Conservation (phyloP, 2,113 vertebrate species). For the Sorex fumeus region DNA sequence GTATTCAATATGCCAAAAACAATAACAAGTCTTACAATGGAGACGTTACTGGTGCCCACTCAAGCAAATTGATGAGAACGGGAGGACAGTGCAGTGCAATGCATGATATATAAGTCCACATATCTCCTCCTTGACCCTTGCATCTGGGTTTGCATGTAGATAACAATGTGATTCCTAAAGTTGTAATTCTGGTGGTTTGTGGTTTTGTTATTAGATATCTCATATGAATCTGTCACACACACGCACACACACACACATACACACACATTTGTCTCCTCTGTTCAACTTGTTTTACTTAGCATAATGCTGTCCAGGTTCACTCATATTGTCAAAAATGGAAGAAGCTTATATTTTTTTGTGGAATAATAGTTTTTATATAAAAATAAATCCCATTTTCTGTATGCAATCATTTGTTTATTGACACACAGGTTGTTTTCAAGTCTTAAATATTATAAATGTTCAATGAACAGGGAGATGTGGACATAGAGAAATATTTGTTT, state of each 20-base stretch:
- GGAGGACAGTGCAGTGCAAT: too few species aligned
- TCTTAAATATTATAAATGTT: conserved; percentile 30
- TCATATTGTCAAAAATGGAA: background rate
- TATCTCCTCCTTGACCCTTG: background rate
- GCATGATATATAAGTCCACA: background rate
- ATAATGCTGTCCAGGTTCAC: background rate
- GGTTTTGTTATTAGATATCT: background rate
- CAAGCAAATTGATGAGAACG: too few species aligned
- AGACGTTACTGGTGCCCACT: too few species aligned
- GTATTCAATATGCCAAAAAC: too few species aligned
- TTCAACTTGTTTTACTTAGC: background rate
- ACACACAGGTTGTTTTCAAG: background rate
- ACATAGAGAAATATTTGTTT: background rate
- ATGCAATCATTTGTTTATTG: background rate
- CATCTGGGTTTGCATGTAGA: background rate
- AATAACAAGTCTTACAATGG: too few species aligned
- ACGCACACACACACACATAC: background rate
- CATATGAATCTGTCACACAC: background rate
- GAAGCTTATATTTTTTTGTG: background rate
- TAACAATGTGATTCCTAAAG: background rate
- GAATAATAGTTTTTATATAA: too few species aligned
- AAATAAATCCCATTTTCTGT: background rate
- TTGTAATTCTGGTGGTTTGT: background rate
- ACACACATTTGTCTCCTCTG: background rate
- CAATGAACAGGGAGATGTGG: background rate